These are phyloP conservation scores for Tetranychus cinnabarinus DNA, from an alignment of 1,140 invertebrate genomes.

Conservation along the genomic window DNA sequence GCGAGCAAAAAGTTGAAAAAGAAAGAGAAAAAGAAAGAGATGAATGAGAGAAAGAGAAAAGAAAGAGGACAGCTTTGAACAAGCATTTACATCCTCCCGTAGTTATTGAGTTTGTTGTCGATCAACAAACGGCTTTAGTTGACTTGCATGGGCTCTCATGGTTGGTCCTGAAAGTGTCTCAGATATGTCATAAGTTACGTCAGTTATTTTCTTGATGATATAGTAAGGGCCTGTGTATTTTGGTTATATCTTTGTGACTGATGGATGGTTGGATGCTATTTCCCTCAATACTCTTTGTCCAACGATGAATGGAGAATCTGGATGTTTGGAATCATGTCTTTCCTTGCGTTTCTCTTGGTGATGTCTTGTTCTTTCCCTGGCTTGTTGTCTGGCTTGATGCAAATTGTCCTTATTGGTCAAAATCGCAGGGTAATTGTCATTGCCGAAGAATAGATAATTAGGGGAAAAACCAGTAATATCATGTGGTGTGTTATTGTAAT, in stretches of 20 bases:
- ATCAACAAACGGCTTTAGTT: neutral
- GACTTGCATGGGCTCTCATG: neutral
- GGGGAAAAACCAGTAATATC: neutral
- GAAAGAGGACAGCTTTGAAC: too few species aligned
- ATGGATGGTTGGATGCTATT: neutral
- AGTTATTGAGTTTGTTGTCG: neutral
- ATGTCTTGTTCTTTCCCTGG: neutral
- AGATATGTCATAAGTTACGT: neutral
- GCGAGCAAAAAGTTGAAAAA: too few species aligned
- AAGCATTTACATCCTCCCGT: neutral
- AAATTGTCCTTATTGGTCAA: neutral
- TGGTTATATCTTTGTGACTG: neutral
- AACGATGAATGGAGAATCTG: neutral
- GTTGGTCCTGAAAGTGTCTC: neutral
- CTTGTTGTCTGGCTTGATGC: neutral
- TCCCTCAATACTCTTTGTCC: neutral
- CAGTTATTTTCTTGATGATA: neutral
- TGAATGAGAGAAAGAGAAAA: too few species aligned
- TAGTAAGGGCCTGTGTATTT: neutral
- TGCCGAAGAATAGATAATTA: neutral
- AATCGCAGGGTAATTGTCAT: too few species aligned
- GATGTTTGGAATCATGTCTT: neutral
- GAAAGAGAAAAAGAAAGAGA: too few species aligned
- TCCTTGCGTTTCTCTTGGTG: neutral
- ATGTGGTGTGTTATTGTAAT: neutral